These are phyloP conservation scores for Sinotaia quadrata DNA, from an alignment of 2,888 invertebrate genomes.

Conservation along the genomic window DNA sequence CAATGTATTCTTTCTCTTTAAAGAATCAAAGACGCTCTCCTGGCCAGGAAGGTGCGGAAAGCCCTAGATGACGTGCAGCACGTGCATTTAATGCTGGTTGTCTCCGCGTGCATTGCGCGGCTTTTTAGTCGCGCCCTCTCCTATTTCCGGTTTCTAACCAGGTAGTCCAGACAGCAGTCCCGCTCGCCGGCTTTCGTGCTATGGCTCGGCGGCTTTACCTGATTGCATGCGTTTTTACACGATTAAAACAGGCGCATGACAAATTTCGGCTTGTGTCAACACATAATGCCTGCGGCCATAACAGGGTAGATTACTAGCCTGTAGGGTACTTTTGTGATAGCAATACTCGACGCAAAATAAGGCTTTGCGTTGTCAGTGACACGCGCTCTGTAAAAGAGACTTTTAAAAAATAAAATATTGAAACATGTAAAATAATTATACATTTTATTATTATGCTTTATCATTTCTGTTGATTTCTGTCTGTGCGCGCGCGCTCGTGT, in stretches of 20 bases:
- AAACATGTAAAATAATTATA: too few relatives aligned
- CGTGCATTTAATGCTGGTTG: slow-evolving; percentile 22
- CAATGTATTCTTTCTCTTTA: slow-evolving; percentile 1
- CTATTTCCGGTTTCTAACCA: slow-evolving; percentile 16
- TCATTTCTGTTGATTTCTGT: neutral
- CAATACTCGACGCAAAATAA: neutral
- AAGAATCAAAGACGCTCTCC: slow-evolving; percentile 10
- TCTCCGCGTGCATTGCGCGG: neutral
- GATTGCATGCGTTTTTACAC: slow-evolving; percentile 4
- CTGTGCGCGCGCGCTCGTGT: too few relatives aligned
- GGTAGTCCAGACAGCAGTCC: slow-evolving; percentile 2
- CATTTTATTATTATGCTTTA: neutral
- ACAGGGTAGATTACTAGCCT: neutral
- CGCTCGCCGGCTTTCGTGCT: neutral
- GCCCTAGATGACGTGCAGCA: neutral
- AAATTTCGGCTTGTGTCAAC: slow-evolving; percentile 2
- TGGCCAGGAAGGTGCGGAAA: slow-evolving; percentile 5
- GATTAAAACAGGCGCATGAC: slow-evolving; percentile 6
- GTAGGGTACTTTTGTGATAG: neutral
- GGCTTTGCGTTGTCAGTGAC: neutral
- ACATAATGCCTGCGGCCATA: neutral
- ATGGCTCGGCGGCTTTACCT: neutral
- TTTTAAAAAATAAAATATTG: too few relatives aligned
- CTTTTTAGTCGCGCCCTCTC: neutral
- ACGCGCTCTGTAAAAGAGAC: too few relatives aligned